Base-by-base conservation (phyloP, 2,797 vertebrate species). In the Thunnus albacares region DNA sequence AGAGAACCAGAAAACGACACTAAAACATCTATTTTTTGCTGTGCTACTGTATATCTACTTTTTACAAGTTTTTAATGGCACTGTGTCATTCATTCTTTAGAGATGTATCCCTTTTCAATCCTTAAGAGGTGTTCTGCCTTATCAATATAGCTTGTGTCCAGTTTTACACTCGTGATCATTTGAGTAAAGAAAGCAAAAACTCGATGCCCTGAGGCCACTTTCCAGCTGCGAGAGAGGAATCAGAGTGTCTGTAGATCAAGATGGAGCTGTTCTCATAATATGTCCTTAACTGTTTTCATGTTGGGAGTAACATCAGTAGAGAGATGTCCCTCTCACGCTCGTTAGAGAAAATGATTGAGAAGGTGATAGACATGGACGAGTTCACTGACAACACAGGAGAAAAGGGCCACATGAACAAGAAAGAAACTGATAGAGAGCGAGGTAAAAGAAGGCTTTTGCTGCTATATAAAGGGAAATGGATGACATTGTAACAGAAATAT, bases 301-400 rank as follows among this genome's bases (percentile, higher is more conserved):
- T 20, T 55, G 13, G 4, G 7, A 43, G 30, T 28, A 58, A 43
- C 17, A 14, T 30, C 2, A n/a, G 28, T 3, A 12, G 35, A 60
- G 6, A 47, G 18, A 66, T 35, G 30, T 70, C 11, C 49, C 57
- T 41, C 33, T 62, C n/a, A 14, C 67, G 59, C n/a, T 33, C 15
- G 49, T 76, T 28, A 28, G 33, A 49, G 41, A 56, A 52, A 62
- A 59, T 85, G 58, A 72, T 38, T 41, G 51, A 75, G 33, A 70
- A n/a, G 22, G 8, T 45, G 38, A 64, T 28, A 15, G 14, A 59
- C 59, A 14, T 38, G 15, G 33, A 57, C n/a, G 53, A 64, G 58
- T 72, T 69, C 43, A 53, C 9, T 51, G 69, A 55, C 70, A 56
- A 28, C 22, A 47, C 20, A 17, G 15, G 6, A 17, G n/a, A 51